A percentile compares a stretch with the other conserved stretches of the same genome.
Conservation (phyloP, 2,888 invertebrate species). For the Himalopsyche anomala region DNA sequence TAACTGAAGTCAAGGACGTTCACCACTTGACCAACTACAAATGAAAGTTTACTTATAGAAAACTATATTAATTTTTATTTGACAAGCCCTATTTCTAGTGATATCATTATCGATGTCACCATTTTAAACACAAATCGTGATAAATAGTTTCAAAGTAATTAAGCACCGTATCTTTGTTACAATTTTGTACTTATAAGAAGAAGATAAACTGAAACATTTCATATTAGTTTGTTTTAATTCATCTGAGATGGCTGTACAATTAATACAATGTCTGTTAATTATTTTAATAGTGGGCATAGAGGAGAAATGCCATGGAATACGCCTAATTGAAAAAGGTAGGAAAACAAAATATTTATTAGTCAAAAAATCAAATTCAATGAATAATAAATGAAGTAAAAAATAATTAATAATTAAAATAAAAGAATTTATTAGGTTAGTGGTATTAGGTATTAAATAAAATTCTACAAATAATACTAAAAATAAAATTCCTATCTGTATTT, state of each 20-base stretch:
- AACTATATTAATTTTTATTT: not conserved
- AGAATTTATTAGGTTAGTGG: no score
- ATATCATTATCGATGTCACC: not conserved
- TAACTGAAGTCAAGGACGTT: no score
- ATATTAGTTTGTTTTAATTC: not conserved
- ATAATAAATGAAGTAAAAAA: no score
- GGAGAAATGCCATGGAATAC: not conserved
- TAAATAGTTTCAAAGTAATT: conserved; percentile 16
- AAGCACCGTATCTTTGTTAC: not conserved
- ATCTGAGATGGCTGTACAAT: not conserved
- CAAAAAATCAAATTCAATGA: no score
- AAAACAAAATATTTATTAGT: not conserved
- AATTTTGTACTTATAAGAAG: not conserved
- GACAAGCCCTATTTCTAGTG: not conserved
- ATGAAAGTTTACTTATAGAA: no score
- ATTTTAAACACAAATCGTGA: not conserved
- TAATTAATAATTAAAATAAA: not conserved
- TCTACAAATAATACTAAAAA: no score
- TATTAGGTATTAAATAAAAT: no score
- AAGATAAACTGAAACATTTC: not conserved
- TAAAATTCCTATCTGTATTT: no score
- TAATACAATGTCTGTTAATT: not conserved
- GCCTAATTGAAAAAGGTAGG: not conserved
- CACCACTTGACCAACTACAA: no score
- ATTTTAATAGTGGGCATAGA: not conserved